Conservation (phyloP, 2,113 vertebrate species). For the Neogobius melanostomus region DNA sequence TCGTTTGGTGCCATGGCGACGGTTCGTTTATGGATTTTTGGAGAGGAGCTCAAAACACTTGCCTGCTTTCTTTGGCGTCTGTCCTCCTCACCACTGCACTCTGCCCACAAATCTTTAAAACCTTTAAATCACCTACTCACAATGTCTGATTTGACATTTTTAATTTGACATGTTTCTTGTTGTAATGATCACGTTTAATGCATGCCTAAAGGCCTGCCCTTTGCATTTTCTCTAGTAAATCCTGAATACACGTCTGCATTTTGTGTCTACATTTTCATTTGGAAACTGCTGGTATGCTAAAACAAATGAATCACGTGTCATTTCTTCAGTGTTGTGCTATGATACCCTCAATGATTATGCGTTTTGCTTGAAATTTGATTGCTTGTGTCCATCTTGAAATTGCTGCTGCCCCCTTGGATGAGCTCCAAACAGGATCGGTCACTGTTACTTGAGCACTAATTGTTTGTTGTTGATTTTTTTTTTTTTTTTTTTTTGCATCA, state of each 20-base stretch:
- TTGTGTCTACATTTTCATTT: slow-evolving; percentile 39
- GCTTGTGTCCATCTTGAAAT: slow-evolving; percentile 40
- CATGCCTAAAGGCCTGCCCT: slow-evolving; percentile 63
- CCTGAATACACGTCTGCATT: slow-evolving; percentile 50
- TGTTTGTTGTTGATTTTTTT: neutral
- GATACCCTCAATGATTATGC: slow-evolving; percentile 37
- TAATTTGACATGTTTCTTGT: slow-evolving; percentile 6
- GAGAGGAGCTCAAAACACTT: slow-evolving; percentile 61
- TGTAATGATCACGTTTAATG: slow-evolving; percentile 41
- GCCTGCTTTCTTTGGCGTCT: slow-evolving; percentile 67
- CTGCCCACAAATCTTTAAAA: slow-evolving; percentile 52
- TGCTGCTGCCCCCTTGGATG: slow-evolving; percentile 30
- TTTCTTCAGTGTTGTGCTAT: slow-evolving; percentile 38
- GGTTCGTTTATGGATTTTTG: slow-evolving; percentile 43
- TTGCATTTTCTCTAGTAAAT: slow-evolving; percentile 62
- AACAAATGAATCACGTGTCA: slow-evolving; percentile 40
- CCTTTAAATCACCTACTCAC: slow-evolving; percentile 48
- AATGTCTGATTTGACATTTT: slow-evolving; percentile 43
- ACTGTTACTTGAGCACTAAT: slow-evolving; percentile 30
- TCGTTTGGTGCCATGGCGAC: slow-evolving; percentile 49
- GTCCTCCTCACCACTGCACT: slow-evolving; percentile 57
- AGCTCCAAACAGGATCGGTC: slow-evolving; percentile 20
- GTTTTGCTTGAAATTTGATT: slow-evolving; percentile 34
- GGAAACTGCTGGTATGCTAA: slow-evolving; percentile 36
- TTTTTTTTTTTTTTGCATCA: neutral